Conservation (phyloP, 23 tunicate genomes). For the Styela clava region DNA sequence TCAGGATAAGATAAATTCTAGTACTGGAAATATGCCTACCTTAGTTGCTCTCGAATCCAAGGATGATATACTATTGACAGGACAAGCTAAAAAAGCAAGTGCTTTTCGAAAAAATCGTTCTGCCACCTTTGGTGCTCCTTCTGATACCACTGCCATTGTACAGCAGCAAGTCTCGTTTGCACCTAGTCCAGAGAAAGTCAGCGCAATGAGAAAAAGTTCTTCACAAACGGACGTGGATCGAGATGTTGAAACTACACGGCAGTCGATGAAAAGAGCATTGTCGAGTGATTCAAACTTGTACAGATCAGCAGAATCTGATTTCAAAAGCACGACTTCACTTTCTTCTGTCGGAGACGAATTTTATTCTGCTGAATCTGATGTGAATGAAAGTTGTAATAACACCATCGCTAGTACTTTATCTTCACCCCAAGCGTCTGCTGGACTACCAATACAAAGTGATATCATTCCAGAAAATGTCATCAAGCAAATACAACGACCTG, state of each 20-base stretch:
- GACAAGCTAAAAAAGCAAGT: neutral
- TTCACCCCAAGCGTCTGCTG: neutral
- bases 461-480: neutral
- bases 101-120: conserved; percentile 1
- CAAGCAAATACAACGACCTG: neutral
- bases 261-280: conserved; percentile 21
- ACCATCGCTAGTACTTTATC: neutral
- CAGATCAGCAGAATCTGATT: conserved; percentile 62
- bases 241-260: neutral
- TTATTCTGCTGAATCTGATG: conserved; percentile 89
- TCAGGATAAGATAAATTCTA: conserved; percentile 11
- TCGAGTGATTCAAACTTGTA: conserved; percentile 62
- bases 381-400: conserved; percentile 15
- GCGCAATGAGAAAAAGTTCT: conserved; percentile 15
- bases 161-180: conserved; percentile 26
- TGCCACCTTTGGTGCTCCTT: neutral
- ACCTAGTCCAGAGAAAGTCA: conserved; percentile 22
- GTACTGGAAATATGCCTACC: conserved; percentile 10
- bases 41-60: neutral
- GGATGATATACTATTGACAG: neutral
- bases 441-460: neutral
- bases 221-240: conserved; percentile 14
- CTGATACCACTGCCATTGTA: neutral
- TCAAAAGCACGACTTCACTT: conserved; percentile 49
- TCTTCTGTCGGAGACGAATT: conserved; percentile 32